Percentiles rank a stretch among this genome's conserved stretches.
These are phyloP conservation scores for Eristalinus sepulchralis DNA, from an alignment of 2,888 invertebrate genomes.

Conservation along the genomic window DNA sequence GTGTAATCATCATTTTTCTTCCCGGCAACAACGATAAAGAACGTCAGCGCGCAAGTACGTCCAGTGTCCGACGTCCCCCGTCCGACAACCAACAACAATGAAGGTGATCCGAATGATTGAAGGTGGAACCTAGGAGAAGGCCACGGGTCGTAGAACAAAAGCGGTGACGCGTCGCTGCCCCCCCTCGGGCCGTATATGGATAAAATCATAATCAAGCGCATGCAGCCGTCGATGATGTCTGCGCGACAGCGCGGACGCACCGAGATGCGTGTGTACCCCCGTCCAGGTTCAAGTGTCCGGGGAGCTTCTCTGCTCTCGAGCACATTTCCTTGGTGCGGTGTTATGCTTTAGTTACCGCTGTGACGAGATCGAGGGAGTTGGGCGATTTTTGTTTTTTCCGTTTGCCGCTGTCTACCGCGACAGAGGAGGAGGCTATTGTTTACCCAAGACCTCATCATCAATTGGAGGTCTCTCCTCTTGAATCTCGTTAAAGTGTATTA, in stretches of 20 bases:
- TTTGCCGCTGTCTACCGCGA: constrained; percentile 33
- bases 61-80: not conserved
- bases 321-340: constrained; percentile 40
- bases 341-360: constrained; percentile 15
- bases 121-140: constrained; percentile 59
- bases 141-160: constrained; percentile 58
- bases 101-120: constrained; percentile 66
- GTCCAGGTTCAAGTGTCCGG: constrained; percentile 36
- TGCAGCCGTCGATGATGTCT: constrained; percentile 27
- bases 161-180: not conserved
- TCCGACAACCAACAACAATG: constrained; percentile 43
- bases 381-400: constrained; percentile 4
- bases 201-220: constrained; percentile 54
- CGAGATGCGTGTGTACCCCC: constrained; percentile 33
- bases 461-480: constrained; percentile 66
- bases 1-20: constrained; percentile 68
- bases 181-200: constrained; percentile 20
- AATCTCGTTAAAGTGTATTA: constrained; percentile 71
- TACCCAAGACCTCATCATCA: constrained; percentile 67
- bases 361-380: constrained; percentile 38
- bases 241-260: constrained; percentile 15
- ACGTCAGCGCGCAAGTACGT: constrained; percentile 30
- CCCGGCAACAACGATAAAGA: constrained; percentile 51
- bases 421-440: constrained; percentile 66
- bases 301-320: not conserved